These are phyloP conservation scores for Nasua narica DNA, from an alignment of 2,797 vertebrate species.

Conservation along the genomic window DNA sequence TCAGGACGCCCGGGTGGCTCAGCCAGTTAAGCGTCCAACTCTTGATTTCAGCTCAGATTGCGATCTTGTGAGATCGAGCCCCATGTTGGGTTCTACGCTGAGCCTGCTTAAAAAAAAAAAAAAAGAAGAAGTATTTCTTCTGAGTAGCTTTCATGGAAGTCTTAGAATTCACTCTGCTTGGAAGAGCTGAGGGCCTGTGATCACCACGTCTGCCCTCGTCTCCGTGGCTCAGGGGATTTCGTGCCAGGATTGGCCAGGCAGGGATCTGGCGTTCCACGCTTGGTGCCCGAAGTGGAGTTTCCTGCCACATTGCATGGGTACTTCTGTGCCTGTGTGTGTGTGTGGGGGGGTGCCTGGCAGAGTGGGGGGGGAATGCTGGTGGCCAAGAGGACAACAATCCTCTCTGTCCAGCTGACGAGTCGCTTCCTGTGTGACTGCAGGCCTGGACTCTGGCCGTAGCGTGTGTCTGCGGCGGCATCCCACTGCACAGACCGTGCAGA, in stretches of 20 bases:
- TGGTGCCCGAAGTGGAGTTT: neutral
- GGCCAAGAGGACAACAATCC: neutral
- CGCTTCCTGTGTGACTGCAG: neutral
- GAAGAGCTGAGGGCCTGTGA: neutral
- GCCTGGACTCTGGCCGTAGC: neutral
- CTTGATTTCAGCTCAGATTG: neutral
- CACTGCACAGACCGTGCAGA: too few relatives aligned
- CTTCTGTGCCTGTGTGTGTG: neutral
- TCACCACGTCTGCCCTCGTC: neutral
- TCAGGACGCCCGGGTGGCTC: accelerated
- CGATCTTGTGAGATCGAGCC: neutral
- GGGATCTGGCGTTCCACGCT: neutral
- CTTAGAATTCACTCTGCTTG: neutral
- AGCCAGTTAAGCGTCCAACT: neutral
- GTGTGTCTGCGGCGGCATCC: neutral
- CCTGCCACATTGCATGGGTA: neutral
- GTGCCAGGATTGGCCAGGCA: too few relatives aligned
- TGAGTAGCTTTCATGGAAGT: neutral
- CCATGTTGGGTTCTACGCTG: neutral
- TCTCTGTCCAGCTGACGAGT: neutral
- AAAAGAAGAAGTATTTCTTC: neutral
- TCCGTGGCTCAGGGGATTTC: neutral
- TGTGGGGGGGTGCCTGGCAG: neutral
- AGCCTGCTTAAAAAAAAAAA: neutral
- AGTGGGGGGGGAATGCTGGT: neutral